A percentile compares a stretch with the other conserved stretches of the same genome.
phyloP scores from a whole-genome alignment of 2,888 invertebrate species.

The Nymphalis c-album region DNA sequence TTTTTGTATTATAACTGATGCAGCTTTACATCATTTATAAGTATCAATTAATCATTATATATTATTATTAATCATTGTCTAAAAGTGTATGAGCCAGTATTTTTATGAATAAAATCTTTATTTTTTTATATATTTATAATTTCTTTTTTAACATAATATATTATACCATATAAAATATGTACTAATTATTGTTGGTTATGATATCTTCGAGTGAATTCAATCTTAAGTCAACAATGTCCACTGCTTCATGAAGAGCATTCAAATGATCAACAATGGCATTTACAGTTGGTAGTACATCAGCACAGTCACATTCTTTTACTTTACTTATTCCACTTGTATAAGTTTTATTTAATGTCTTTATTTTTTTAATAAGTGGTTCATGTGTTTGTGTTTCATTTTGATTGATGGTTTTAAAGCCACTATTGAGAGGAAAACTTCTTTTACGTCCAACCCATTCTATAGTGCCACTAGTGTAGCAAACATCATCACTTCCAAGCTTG shows the following conservation, averaged over 20 bases:
- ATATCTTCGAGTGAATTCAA: constrained; percentile 77
- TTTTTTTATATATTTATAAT: constrained; percentile 27
- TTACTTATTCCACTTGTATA: constrained; percentile 45
- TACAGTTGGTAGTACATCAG: constrained; percentile 72
- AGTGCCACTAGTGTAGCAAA: constrained; percentile 74
- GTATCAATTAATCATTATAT: background rate
- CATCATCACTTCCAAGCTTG: constrained; percentile 69
- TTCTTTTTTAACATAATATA: constrained; percentile 16
- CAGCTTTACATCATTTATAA: constrained; percentile 17
- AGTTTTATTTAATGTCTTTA: constrained; percentile 50
- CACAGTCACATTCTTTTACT: constrained; percentile 67
- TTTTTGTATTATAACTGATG: constrained; percentile 17
- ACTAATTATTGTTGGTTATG: constrained; percentile 38
- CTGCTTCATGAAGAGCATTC: constrained; percentile 79
- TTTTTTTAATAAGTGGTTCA: constrained; percentile 55
- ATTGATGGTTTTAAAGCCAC: constrained; percentile 70
- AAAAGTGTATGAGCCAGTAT: constrained; percentile 29
- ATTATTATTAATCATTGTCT: constrained; percentile 14
- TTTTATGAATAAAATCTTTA: constrained; percentile 34
- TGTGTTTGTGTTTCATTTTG: constrained; percentile 45
- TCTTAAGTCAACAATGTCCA: constrained; percentile 79
- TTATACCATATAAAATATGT: constrained; percentile 10
- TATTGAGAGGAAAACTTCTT: constrained; percentile 68
- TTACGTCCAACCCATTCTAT: constrained; percentile 77
- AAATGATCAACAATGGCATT: constrained; percentile 80